Evolutionary conservation across 2,113 vertebrate genomes (phyloP), one percentile per base, ranked within the genome.

Genomic region (Chrysochloris asiatica): DNA sequence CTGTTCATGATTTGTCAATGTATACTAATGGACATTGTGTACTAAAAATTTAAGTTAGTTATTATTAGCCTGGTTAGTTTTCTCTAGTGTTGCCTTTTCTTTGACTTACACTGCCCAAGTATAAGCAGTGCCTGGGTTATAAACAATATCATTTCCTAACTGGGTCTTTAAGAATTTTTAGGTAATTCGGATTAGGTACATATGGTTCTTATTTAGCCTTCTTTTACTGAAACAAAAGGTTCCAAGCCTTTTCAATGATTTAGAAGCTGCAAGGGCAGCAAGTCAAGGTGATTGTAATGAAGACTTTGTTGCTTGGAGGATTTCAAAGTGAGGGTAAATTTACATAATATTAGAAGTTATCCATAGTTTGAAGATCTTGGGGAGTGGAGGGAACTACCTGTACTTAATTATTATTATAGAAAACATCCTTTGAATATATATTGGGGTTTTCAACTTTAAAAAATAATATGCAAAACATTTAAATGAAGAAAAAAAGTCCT

Each of bases 21-120:
- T 19, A 26, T 86, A 65, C 90, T 89, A 6, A 6, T 77, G 78
- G 63, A 36, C 11, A 79, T 3, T 14, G 21, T 54, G 24, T 13
- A 85, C 13, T 65, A 9, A 93, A 94, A 82, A 89, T 83, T n/a
- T 83, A 54, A 43, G 47, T 87, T 93, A 41, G 2, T 87, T 91
- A 21, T 72, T 84, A 90, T 63, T 26, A 88, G 4, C 33, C 80
- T 89, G 36, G 21, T 88, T 61, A 86, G 33, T 83, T 50, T 77
- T 92, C 67, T 69, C 71, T 86, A 73, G 43, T 26, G 21, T 81
- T 93, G 22, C 45, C 43, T 67, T 86, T 38, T 22, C n/a, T 48
- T 83, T 83, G 6, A 38, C 59, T 77, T 90, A 8, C 63, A 85
- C 79, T 87, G 8, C 7, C 30, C 45, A 12, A 80, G 22, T 36